Conservation (phyloP, 2,113 vertebrate genomes). For the Pollimyrus isidori region DNA sequence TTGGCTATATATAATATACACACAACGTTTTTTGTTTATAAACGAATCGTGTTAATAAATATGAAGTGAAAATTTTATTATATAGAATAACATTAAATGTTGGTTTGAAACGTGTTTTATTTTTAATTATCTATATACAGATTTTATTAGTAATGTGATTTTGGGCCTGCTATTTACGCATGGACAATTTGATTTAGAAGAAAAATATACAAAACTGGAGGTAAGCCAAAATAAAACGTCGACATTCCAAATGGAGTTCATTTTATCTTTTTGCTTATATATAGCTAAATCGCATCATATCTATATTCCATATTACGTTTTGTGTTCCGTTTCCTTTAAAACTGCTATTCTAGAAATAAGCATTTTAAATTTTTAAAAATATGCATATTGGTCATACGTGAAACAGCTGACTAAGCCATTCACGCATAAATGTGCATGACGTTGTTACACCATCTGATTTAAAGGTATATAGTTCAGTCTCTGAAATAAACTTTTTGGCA, state of each 20-base stretch:
- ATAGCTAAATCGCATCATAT: not conserved
- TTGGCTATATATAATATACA: not conserved
- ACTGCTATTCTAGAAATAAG: not conserved
- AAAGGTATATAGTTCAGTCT: not conserved
- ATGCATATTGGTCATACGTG: not conserved
- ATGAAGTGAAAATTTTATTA: not conserved
- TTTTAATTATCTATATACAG: not conserved
- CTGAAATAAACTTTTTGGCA: not conserved
- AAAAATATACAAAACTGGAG: not conserved
- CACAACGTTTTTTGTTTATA: not conserved
- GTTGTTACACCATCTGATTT: slow-evolving; percentile 30
- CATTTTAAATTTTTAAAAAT: not conserved
- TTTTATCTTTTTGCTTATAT: not conserved
- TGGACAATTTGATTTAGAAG: not conserved
- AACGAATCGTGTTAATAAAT: not conserved
- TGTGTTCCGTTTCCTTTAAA: not conserved
- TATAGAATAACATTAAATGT: not conserved
- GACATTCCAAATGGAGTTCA: not conserved
- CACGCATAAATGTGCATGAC: slow-evolving; percentile 10
- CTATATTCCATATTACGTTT: slow-evolving; percentile 5
- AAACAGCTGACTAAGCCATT: not conserved
- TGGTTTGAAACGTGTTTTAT: not conserved
- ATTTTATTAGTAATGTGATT: not conserved
- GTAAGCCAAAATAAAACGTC: not conserved
- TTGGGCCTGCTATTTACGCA: not conserved